phyloP scores from a whole-genome alignment of 2,113 vertebrate species.

The Gallinago undulata region DNA sequence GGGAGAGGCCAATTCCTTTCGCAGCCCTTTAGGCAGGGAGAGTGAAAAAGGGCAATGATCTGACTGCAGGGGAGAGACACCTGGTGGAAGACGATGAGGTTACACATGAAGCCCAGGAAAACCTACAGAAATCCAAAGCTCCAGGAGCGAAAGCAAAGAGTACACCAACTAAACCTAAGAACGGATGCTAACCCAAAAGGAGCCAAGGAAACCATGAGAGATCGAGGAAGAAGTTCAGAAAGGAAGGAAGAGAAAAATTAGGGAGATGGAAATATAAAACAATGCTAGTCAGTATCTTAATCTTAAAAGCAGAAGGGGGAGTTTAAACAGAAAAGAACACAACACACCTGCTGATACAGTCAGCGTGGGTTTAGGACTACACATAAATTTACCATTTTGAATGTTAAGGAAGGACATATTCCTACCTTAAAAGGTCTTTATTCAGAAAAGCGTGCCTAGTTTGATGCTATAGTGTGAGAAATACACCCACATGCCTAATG shows the following conservation, averaged over 20 bases:
- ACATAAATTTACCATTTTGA: neutral
- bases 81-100: neutral
- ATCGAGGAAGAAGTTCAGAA: neutral
- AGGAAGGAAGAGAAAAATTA: neutral
- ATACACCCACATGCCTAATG: neutral
- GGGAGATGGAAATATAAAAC: neutral
- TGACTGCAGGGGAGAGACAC: slow-evolving; percentile 6
- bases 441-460: neutral
- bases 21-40: neutral
- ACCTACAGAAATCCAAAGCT: neutral
- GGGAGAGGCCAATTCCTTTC: fast-evolving
- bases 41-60: neutral
- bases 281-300: neutral
- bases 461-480: neutral
- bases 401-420: neutral
- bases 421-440: neutral
- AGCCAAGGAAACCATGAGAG: neutral
- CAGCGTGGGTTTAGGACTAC: neutral
- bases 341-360: neutral
- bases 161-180: neutral
- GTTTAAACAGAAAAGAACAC: neutral
- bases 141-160: neutral
- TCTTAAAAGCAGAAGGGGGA: neutral
- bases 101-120: neutral
- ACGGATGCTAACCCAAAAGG: neutral